Evolutionary conservation across 1,140 invertebrate genomes (phyloP), one percentile per base, ranked within the genome.

Genomic region (Caenorhabditis inopinata): DNA sequence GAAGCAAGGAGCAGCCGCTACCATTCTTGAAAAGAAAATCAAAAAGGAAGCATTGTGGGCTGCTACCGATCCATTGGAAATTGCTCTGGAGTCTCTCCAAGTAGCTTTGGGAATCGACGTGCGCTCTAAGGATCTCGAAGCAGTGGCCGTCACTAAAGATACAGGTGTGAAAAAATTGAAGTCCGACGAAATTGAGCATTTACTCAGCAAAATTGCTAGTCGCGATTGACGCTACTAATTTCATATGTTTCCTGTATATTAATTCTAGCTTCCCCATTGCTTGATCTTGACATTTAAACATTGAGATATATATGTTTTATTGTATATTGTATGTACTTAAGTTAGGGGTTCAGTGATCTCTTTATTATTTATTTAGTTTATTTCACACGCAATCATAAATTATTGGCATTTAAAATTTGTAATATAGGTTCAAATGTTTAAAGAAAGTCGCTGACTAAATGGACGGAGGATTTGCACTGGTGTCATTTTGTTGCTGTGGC

Each of bases 21-120:
- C 94, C 84, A 98, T 96, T 89, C 91, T 99, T 68, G 97, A 99
- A 89, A 99, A 99, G 90, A 98, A 98, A 89, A 92, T 97, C 48
- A 98, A 97, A 90, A 97, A 97, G 89, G 91, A 45, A 93, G 95
- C 90, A 94, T 97, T 90, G 92, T 92, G 87, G 47, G 47, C n/a
- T n/a, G n/a, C 47, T 6, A 48, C 47, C 9, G n/a, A 48, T 48
- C 47, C 47, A 14, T 16, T 21, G 7, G 92, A 96, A 90, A 89
- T 98, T 86, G 97, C 96, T 18, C 95, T 99, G 47, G 94, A 94
- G 35, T 96, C 95, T 90, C 90, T 99, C 25, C 95, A 95, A 25
- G 93, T 93, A 42, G 94, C 98, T 49, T 91, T 98, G 9, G 94
- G 95, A 21, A 94, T 96, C 42, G 97, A 99, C 90, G 96, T 99